Evolutionary conservation across 2,113 vertebrate species (phyloP).

Genomic region (Varanus komodoensis): DNA sequence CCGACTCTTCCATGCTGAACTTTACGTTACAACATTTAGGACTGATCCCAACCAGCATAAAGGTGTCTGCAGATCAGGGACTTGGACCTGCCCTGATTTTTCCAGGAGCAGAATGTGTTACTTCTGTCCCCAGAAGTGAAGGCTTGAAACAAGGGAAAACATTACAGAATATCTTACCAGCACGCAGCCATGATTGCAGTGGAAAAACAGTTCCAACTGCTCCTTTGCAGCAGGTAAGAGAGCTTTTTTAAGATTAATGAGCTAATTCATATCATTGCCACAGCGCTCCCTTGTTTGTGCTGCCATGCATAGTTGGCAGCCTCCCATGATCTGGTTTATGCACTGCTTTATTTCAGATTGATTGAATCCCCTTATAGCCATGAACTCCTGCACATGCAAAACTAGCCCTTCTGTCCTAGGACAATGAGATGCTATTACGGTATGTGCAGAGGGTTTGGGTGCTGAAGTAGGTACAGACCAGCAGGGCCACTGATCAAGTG

Average conservation of each 20-base stretch:
- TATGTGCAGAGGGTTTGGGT: background rate
- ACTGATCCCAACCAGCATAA: conserved; percentile 80
- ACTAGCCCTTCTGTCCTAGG: background rate
- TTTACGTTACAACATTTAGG: conserved; percentile 93
- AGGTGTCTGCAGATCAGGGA: conserved; percentile 65
- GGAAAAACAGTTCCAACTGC: conserved; percentile 72
- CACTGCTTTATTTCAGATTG: background rate
- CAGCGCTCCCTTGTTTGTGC: background rate
- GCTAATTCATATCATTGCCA: background rate
- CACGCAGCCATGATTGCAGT: conserved; percentile 42
- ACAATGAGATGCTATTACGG: background rate
- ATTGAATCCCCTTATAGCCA: background rate
- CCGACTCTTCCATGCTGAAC: conserved; percentile 89
- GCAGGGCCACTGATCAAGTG: background rate
- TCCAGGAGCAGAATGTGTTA: conserved; percentile 69
- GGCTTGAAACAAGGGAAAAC: conserved; percentile 78
- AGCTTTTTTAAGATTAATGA: background rate
- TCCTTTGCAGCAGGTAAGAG: conserved; percentile 78
- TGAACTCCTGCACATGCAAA: background rate
- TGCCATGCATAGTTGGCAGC: background rate
- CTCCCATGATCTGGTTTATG: background rate
- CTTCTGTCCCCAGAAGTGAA: conserved; percentile 60
- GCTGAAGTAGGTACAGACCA: background rate
- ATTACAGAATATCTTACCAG: conserved; percentile 71
- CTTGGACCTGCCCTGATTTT: conserved; percentile 60